Evolutionary conservation across 53 echinoderm and acorn worm genomes (phyloP).

Genomic region (Hippasteria phrygiana): DNA sequence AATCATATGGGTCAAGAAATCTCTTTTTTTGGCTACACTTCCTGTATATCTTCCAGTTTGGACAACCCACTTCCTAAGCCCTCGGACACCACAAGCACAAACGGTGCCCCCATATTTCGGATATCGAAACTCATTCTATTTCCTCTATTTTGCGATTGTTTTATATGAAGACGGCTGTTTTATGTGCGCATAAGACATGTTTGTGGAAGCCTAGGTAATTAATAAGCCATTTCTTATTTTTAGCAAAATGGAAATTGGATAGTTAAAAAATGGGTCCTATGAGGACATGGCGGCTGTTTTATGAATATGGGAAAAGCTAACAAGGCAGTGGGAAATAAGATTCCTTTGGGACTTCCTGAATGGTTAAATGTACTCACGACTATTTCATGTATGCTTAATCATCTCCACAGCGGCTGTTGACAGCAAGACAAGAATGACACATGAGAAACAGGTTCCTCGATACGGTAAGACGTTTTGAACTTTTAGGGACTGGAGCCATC

Average conservation of each 20-base stretch:
- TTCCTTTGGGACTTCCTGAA: background rate
- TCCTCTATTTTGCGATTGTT: background rate
- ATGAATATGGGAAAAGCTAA: too few relatives aligned
- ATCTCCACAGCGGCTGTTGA: slow-evolving; percentile 12
- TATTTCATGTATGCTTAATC: slow-evolving; percentile 35
- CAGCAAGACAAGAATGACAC: slow-evolving; percentile 19
- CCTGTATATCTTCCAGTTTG: background rate
- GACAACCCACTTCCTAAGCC: background rate
- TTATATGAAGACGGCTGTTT: background rate
- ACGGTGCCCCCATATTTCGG: background rate
- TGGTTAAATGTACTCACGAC: background rate
- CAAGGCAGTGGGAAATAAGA: too few relatives aligned
- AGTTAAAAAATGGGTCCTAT: too few relatives aligned
- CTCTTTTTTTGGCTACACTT: background rate
- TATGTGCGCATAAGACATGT: too few relatives aligned
- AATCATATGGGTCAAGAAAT: background rate
- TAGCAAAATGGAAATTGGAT: too few relatives aligned
- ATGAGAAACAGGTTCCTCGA: background rate
- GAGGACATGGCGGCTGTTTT: too few relatives aligned
- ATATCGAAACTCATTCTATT: slow-evolving; percentile 14
- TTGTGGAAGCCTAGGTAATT: too few relatives aligned
- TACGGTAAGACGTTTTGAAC: slow-evolving; percentile 38
- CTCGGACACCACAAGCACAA: background rate
- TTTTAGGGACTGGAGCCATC: too few relatives aligned
- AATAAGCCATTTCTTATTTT: too few relatives aligned